Conservation (phyloP, 1,140 invertebrate species). For the Gonioctena quinquepunctata region DNA sequence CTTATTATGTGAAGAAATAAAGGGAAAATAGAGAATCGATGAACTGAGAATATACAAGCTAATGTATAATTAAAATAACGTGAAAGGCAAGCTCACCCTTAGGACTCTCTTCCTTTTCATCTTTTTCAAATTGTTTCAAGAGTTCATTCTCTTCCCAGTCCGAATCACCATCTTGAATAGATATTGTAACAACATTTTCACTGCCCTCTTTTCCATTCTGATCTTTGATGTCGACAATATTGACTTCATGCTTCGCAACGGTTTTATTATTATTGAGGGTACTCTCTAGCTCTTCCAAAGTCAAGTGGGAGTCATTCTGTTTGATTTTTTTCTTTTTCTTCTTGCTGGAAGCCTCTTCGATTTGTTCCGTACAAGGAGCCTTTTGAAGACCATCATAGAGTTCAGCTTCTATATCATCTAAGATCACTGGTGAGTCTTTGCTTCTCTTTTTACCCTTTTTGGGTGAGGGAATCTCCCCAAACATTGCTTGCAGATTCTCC, state of each 20-base stretch:
- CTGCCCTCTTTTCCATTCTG: not conserved
- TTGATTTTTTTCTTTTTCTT: not conserved
- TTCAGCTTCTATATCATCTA: not conserved
- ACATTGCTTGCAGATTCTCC: not conserved
- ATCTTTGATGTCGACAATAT: not conserved
- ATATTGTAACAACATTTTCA: not conserved
- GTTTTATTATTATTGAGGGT: not conserved
- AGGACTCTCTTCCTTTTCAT: not conserved
- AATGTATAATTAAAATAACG: too few species aligned
- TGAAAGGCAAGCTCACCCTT: not conserved
- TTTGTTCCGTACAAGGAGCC: not conserved
- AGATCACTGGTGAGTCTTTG: not conserved
- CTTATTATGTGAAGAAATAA: too few species aligned
- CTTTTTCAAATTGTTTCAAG: not conserved
- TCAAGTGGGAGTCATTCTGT: not conserved
- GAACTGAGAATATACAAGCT: too few species aligned
- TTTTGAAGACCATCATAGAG: too few species aligned
- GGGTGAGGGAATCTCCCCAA: not conserved
- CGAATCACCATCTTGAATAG: not conserved
- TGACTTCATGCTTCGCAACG: not conserved
- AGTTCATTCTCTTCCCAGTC: not conserved
- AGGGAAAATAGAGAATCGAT: too few species aligned
- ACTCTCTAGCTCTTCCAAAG: not conserved
- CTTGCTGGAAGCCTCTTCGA: not conserved
- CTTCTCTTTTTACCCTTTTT: not conserved